Percentiles rank a stretch among this genome's conserved stretches.
These are phyloP conservation scores for Phlogophora meticulosa DNA, from an alignment of 2,888 invertebrate species.

Conservation along the genomic window DNA sequence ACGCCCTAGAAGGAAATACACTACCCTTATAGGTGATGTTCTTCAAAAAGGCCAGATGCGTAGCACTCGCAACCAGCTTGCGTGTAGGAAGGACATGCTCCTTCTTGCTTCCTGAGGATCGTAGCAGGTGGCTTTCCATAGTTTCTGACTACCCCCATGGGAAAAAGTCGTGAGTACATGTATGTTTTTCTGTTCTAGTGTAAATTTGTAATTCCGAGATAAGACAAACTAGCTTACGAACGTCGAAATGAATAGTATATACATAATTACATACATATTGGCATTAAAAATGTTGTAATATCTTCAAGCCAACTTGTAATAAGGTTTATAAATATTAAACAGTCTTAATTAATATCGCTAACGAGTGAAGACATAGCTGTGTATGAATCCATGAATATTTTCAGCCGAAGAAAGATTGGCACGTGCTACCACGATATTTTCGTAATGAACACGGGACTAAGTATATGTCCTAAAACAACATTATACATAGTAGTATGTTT, in stretches of 20 bases:
- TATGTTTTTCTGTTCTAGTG: too few relatives aligned
- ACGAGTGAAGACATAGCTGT: constrained; percentile 45
- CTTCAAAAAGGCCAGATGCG: too few relatives aligned
- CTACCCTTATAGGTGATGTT: too few relatives aligned
- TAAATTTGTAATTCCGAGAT: too few relatives aligned
- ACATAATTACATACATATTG: constrained; percentile 26
- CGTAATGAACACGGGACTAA: constrained; percentile 2
- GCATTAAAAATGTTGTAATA: constrained; percentile 53
- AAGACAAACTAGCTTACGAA: too few relatives aligned
- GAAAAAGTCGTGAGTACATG: too few relatives aligned
- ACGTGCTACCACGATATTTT: constrained; percentile 17
- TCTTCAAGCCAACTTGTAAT: constrained; percentile 46
- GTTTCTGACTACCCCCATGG: too few relatives aligned
- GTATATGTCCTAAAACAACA: neutral
- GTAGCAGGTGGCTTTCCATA: too few relatives aligned
- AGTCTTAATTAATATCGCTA: constrained; percentile 60
- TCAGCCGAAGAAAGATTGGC: constrained; percentile 21
- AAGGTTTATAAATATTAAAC: constrained; percentile 67
- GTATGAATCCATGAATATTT: constrained; percentile 47
- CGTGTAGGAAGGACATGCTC: too few relatives aligned
- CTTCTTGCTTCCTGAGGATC: too few relatives aligned
- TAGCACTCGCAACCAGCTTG: too few relatives aligned
- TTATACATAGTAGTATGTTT: neutral
- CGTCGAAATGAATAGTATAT: neutral
- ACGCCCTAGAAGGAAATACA: too few relatives aligned